Evolutionary conservation across 2,888 invertebrate genomes (phyloP), one percentile per base, ranked within the genome.

Genomic region (Phragmatobia fuliginosa): DNA sequence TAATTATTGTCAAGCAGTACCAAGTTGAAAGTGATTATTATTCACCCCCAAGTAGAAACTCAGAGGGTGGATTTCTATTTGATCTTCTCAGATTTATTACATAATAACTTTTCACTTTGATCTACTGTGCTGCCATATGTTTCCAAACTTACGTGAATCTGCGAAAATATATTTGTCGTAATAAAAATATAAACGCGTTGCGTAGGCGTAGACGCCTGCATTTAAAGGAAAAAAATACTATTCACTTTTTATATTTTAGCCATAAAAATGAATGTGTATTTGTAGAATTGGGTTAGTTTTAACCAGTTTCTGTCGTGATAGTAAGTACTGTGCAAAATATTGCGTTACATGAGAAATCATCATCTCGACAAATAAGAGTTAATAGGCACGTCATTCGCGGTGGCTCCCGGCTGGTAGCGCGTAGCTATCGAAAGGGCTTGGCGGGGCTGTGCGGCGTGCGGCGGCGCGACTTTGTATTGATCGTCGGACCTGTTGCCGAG

Each of bases 401-500:
- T 52, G 62, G 75, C 70, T 71, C 62, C 61, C 60, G 62, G 75
- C 70, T 72, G 78, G 78, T 77, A 78, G 79, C 81, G 82, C 85
- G 83, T 80, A 84, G 85, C 79, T 82, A 81, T 84, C 84, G 88
- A 87, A 87, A 87, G 87, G 88, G 90, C 87, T 87, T 88, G 88
- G 84, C 86, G 83, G 88, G 88, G 84, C 86, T 83, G 88, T 81
- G 83, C 85, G 87, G 85, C 87, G 89, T 87, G 92, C 89, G 90
- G 85, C 90, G 90, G 90, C 88, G 91, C 87, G 86, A 85, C 86
- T 84, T 84, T 85, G 90, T 93, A 93, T 94, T 92, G 94, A 94
- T 94, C 93, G 91, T 89, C 88, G 88, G 90, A 94, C 95, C 94
- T 95, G 94, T 94, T 95, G 94, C 94, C 92, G 94, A 94, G 93